Evolutionary conservation across 2,797 vertebrate species (phyloP), one percentile per base, ranked within the genome.

Genomic region (Eidolon dupreanum): DNA sequence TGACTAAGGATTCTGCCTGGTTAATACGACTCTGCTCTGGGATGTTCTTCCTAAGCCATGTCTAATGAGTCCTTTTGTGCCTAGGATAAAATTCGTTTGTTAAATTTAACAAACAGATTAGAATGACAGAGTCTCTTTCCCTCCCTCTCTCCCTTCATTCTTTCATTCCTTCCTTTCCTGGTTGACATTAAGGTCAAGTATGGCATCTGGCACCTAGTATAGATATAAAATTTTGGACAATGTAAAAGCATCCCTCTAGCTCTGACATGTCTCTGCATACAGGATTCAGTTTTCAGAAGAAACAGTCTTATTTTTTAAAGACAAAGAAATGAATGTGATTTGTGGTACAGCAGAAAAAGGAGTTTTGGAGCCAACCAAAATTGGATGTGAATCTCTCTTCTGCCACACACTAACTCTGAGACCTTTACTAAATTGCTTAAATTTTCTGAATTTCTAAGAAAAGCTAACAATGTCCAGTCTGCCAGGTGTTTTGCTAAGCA

Each of bases 251-350:
- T 53, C 11, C 36, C 5, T 75, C 6, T 71, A 8, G 74, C 53
- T 82, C 26, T 5, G 83, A 38, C 31, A 49, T 43, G 31, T 81
- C 51, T 53, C 19, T n/a, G 22, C 36, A 88, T 1, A 0, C 28
- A 17, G 33, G 2, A 43, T 75, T 87, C 68, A 6, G 8, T 79
- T 79, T 94, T 94, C 26, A 87, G 49, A 88, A 77, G 12, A 73
- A 91, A 57, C 1, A 22, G 6, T 41, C 22, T 82, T 61, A 36
- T 92, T 78, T 95, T 95, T 82, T 24, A 38, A 93, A 92, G 24
- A 75, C 46, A 36, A 75, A 92, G 43, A 59, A 84, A 86, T n/a
- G n/a, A 88, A 82, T 78, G n/a, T 46, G 13, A 90, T 79, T 87
- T 92, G 13, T 88, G 1, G 26, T 83, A 12, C 8, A 84, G 1